phyloP scores from a whole-genome alignment of 2,113 vertebrate genomes.

The Periophthalmodon schlosseri region DNA sequence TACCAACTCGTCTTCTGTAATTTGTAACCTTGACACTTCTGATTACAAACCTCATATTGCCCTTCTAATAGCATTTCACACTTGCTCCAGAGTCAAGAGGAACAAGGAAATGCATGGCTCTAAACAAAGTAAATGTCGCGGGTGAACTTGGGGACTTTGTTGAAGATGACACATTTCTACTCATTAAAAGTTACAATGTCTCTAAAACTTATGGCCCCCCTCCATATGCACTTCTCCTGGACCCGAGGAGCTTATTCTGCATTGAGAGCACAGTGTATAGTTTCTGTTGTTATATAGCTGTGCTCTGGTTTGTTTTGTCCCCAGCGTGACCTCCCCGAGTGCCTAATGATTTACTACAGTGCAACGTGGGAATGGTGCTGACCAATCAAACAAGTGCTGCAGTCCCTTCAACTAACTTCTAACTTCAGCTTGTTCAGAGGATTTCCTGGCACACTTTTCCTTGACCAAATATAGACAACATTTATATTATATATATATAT shows the following conservation, averaged over 20 bases:
- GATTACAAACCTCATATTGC: conserved; percentile 35
- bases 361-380: background rate
- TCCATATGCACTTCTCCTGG: background rate
- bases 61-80: background rate
- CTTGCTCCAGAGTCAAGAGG: conserved; percentile 2
- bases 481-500: no score
- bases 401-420: background rate
- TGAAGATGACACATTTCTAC: background rate
- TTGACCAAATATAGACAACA: background rate
- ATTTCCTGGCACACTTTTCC: background rate
- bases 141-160: background rate
- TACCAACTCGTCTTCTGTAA: conserved; percentile 19
- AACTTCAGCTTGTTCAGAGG: background rate
- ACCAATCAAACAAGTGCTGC: conserved; percentile 1
- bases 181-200: conserved; percentile 3
- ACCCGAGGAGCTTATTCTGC: conserved; percentile 12
- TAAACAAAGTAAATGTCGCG: conserved; percentile 14
- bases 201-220: background rate
- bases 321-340: background rate
- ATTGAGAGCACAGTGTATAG: background rate
- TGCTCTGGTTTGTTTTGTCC: background rate
- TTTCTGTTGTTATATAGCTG: background rate
- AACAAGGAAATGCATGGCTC: conserved; percentile 1
- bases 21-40: conserved; percentile 43
- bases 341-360: background rate